Evolutionary conservation across 2,797 vertebrate species (phyloP), one percentile per base, ranked within the genome.

Genomic region (Austrolebias charrua): DNA sequence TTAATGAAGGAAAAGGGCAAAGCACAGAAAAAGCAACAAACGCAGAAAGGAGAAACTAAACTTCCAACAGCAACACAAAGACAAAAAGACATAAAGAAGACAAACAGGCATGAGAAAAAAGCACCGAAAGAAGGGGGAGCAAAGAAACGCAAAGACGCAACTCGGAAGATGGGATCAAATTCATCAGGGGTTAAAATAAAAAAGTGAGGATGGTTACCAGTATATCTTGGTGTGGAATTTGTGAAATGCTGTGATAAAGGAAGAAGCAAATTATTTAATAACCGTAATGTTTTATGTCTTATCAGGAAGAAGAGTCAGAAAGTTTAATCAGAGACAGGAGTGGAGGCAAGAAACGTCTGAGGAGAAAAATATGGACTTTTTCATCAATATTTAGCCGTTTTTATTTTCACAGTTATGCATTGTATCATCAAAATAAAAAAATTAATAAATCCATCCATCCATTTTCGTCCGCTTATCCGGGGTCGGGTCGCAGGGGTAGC

Each of bases 1-100:
- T 90, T 98, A 62, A 84, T 93, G 83, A 93, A 93, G 81, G 94
- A 94, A 63, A 85, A 86, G 63, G 64, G 53, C 28, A 74, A 71
- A 46, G 35, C 14, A 2, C 43, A 61, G 38, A 60, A 65, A 60
- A 80, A 69, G 42, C 48, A 31, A 54, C 62, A 57, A 20, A 66
- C 62, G 45, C 62, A 66, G 45, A 60, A 62, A 48, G 46, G 50
- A 60, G 48, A 68, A 47, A 71, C 28, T 3, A 8, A 4, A 28
- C n/a, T 67, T 58, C 64, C 59, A 40, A 48, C 40, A 4, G 42
- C 38, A 10, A 20, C 1, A 6, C 46, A 70, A 12, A 57, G 60
- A 47, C 63, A 64, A 6, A 49, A 64, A 28, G 20, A 16, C 14
- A 47, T 53, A 8, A 80, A 78, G 52, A 81, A 53, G 24, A 63